phyloP scores from a whole-genome alignment of 2,113 vertebrate genomes.

The Triplophysa dalaica region DNA sequence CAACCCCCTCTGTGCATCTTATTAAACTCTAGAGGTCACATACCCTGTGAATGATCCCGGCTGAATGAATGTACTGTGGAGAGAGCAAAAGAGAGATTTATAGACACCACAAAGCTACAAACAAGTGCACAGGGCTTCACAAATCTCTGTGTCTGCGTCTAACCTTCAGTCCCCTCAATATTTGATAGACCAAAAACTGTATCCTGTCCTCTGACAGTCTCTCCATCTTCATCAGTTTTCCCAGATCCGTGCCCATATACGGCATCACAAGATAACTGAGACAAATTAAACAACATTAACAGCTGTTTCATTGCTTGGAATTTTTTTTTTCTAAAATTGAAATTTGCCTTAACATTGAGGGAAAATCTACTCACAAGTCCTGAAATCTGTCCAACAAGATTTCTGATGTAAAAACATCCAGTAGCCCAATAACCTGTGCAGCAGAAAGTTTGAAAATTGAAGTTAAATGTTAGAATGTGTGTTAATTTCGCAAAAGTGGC shows the following conservation, averaged over 20 bases:
- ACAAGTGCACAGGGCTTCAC: not conserved
- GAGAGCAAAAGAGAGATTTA: conserved; percentile 21
- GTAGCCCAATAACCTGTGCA: conserved; percentile 89
- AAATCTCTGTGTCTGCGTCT: not conserved
- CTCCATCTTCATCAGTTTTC: conserved; percentile 81
- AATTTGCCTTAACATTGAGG: not conserved
- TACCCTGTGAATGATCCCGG: conserved; percentile 95
- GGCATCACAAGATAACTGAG: conserved; percentile 78
- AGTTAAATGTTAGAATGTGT: not conserved
- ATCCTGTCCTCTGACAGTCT: conserved; percentile 88
- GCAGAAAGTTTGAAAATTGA: conserved; percentile 17
- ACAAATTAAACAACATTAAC: not conserved
- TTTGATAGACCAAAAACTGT: conserved; percentile 95
- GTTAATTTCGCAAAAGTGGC: not conserved
- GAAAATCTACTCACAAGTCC: conserved; percentile 85
- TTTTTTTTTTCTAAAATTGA: not conserved
- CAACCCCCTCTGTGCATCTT: conserved; percentile 48
- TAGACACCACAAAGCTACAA: conserved; percentile 4
- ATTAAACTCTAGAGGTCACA: conserved; percentile 66
- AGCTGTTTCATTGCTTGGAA: not conserved
- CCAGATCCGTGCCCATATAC: conserved; percentile 80
- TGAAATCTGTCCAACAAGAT: conserved; percentile 86
- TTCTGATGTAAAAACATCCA: conserved; percentile 94
- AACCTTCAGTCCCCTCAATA: conserved; percentile 93
- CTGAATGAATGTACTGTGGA: conserved; percentile 92